Percentiles rank a stretch among this genome's conserved stretches.
Evolutionary conservation across 2,113 vertebrate genomes (phyloP).

Genomic region (Acrocephalus arundinaceus): DNA sequence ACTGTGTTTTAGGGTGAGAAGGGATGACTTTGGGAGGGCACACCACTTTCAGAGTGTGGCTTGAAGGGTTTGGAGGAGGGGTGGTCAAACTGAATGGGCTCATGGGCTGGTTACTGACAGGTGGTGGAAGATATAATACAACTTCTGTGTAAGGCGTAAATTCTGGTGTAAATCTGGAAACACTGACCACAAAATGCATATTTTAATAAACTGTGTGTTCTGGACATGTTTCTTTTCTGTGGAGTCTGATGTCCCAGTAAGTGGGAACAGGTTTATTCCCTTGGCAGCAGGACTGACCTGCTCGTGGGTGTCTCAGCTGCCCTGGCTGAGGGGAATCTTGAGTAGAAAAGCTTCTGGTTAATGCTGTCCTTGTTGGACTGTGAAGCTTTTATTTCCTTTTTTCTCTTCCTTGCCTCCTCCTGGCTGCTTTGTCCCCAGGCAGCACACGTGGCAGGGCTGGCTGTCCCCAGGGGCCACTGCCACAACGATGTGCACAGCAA

Average conservation of each 20-base stretch:
- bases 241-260: neutral
- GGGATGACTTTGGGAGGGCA: neutral
- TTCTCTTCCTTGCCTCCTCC: neutral
- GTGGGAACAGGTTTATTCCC: neutral
- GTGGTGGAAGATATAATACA: neutral
- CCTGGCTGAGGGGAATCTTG: neutral
- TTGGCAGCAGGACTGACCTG: neutral
- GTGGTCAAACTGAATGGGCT: neutral
- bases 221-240: neutral
- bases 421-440: neutral
- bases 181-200: neutral
- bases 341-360: neutral
- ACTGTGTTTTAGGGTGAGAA: neutral
- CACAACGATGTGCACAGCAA: neutral
- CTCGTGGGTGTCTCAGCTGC: neutral
- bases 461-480: neutral
- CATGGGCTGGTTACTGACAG: neutral
- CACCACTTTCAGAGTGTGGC: neutral
- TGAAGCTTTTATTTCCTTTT: neutral
- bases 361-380: neutral
- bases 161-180: neutral
- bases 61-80: neutral
- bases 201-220: constrained; percentile 15
- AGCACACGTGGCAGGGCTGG: neutral
- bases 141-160: neutral